A percentile compares a stretch with the other conserved stretches of the same genome.
Evolutionary conservation across 2,797 vertebrate species (phyloP).

Genomic region (Darevskia nairensis): DNA sequence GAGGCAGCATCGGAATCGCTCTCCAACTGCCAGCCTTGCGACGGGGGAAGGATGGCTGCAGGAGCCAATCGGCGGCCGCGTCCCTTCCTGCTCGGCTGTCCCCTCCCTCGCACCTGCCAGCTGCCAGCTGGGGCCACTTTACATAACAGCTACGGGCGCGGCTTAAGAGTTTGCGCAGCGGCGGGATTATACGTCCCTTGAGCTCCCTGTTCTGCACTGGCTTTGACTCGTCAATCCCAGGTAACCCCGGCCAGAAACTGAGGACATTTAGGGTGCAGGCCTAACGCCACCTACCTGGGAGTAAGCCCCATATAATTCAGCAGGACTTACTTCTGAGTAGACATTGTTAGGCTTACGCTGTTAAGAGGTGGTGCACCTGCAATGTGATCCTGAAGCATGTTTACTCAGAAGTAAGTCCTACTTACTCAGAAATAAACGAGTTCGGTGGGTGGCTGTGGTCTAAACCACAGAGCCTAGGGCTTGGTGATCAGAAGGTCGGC

Average conservation of each 20-base stretch:
- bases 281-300: no score
- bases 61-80: neutral
- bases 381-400: no score
- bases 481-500: no score
- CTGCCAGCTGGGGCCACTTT: neutral
- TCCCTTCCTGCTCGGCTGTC: no score
- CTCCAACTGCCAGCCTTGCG: conserved; percentile 11
- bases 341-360: no score
- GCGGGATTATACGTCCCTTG: neutral
- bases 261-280: neutral
- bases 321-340: no score
- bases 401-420: no score
- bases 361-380: no score
- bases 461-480: no score
- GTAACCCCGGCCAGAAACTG: neutral
- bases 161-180: neutral
- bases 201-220: neutral
- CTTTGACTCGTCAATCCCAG: neutral
- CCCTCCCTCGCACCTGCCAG: neutral
- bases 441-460: no score
- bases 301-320: no score
- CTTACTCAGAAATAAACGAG: no score
- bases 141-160: neutral
- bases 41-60: neutral
- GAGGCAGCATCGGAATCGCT: neutral